Percentiles rank a stretch among this genome's conserved stretches.
These are phyloP conservation scores for Atractosteus spatula DNA, from an alignment of 2,113 vertebrate species.

Conservation along the genomic window DNA sequence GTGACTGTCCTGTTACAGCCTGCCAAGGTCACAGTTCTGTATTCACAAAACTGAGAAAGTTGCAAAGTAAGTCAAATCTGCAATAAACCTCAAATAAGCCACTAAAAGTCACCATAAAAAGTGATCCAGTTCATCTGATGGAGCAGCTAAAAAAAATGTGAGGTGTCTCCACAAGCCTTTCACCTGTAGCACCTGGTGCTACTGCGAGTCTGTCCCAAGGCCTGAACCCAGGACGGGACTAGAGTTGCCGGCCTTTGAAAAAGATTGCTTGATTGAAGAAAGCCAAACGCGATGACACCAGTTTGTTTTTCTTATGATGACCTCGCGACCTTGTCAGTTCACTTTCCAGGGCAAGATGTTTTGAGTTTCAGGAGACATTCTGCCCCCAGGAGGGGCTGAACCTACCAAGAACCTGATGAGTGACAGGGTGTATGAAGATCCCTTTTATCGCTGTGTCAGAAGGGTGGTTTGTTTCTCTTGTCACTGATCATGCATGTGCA, in stretches of 20 bases:
- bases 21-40: neutral
- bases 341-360: neutral
- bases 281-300: neutral
- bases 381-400: neutral
- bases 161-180: neutral
- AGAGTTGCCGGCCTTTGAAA: neutral
- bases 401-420: neutral
- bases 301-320: neutral
- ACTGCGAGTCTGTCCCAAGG: neutral
- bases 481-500: too few species aligned
- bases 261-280: neutral
- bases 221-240: neutral
- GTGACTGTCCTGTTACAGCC: neutral
- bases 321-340: neutral
- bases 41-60: neutral
- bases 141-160: neutral
- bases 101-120: neutral
- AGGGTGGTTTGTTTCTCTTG: too few species aligned
- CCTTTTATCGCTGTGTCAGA: too few species aligned
- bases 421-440: neutral
- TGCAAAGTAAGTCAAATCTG: neutral
- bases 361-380: neutral
- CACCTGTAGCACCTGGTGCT: neutral
- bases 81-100: neutral
- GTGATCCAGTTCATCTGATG: neutral